Percentiles rank a stretch among this genome's conserved stretches.
phyloP scores from a whole-genome alignment of 2,113 vertebrate genomes.

The Rhea americana region DNA sequence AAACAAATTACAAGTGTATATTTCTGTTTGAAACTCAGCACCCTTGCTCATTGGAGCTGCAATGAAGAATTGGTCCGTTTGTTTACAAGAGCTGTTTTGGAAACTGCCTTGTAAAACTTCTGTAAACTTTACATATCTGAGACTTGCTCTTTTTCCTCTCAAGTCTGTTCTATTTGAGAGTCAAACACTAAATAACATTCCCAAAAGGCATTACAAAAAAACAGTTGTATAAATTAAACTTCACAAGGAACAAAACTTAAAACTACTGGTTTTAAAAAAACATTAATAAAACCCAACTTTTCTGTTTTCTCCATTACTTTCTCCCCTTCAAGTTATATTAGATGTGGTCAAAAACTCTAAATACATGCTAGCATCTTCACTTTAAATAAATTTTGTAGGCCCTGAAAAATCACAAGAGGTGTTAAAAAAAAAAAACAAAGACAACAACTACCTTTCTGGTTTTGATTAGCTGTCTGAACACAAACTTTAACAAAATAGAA shows the following conservation, averaged over 20 bases:
- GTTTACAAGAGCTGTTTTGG: background rate
- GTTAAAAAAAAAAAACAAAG: background rate
- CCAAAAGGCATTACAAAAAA: background rate
- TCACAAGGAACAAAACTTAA: background rate
- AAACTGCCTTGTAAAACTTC: background rate
- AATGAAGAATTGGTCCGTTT: background rate
- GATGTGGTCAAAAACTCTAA: background rate
- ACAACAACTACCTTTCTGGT: background rate
- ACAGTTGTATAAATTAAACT: background rate
- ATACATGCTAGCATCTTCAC: background rate
- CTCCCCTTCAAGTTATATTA: background rate
- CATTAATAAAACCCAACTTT: background rate
- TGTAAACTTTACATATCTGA: background rate
- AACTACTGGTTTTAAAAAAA: background rate
- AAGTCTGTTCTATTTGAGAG: background rate
- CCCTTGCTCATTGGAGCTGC: background rate
- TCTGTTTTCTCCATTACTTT: background rate
- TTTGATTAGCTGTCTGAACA: background rate
- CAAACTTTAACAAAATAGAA: background rate
- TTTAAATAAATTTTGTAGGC: background rate
- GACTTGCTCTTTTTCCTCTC: background rate
- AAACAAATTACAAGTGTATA: background rate
- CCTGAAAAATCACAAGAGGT: background rate
- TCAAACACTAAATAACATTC: background rate
- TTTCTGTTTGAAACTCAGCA: background rate